These are phyloP conservation scores for Sminthurides bifidus DNA, from an alignment of 1,140 invertebrate species.

Conservation along the genomic window DNA sequence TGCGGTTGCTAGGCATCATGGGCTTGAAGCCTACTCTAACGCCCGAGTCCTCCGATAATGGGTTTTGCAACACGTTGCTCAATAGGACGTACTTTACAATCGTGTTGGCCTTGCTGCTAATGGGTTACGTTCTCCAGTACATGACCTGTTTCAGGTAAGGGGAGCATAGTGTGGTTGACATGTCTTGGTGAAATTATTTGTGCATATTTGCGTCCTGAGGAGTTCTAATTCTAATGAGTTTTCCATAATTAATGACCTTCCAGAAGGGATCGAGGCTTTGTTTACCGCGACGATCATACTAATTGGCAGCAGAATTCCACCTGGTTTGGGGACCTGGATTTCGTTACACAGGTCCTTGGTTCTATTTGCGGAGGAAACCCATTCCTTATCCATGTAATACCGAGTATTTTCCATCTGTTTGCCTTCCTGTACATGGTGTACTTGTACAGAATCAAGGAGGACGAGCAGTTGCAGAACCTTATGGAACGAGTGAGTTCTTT, in stretches of 20 bases:
- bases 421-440: slow-evolving; percentile 65
- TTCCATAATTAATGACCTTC: neutral
- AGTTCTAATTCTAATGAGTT: no score
- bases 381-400: slow-evolving; percentile 63
- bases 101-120: slow-evolving; percentile 50
- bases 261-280: slow-evolving; percentile 16
- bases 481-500: slow-evolving; percentile 71
- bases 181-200: neutral
- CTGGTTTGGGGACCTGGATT: neutral
- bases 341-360: neutral
- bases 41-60: slow-evolving; percentile 44
- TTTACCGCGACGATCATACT: slow-evolving; percentile 2
- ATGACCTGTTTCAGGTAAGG: slow-evolving; percentile 59
- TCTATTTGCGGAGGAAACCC: slow-evolving; percentile 52
- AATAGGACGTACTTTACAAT: slow-evolving; percentile 54
- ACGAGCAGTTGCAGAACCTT: slow-evolving; percentile 75
- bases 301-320: neutral
- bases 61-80: slow-evolving; percentile 45
- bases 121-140: slow-evolving; percentile 62
- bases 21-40: slow-evolving; percentile 52
- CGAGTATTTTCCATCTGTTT: slow-evolving; percentile 59
- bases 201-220: no score
- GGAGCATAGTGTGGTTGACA: neutral
- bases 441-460: slow-evolving; percentile 66
- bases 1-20: slow-evolving; percentile 56